Percentiles rank a stretch among this genome's conserved stretches.
Conservation (phyloP, 2,888 invertebrate species). For the Mythimna ferrago region DNA sequence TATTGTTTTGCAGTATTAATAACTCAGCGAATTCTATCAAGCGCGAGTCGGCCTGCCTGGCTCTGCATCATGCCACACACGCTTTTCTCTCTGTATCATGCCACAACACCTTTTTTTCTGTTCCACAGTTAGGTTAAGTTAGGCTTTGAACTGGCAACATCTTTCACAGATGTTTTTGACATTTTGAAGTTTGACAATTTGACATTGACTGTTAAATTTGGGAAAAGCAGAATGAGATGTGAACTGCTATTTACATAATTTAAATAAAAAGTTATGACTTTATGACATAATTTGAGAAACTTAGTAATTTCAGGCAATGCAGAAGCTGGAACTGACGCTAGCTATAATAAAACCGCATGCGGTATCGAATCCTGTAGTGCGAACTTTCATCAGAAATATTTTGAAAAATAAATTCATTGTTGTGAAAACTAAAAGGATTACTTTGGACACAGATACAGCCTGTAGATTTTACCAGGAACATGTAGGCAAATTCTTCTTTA, state of each 20-base stretch:
- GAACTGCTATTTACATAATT: background rate
- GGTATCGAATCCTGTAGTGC: conserved; percentile 93
- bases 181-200: background rate
- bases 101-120: too few relatives aligned
- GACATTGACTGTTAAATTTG: background rate
- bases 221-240: conserved; percentile 7
- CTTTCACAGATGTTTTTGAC: conserved; percentile 33
- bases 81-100: too few relatives aligned
- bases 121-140: too few relatives aligned
- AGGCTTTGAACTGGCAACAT: conserved; percentile 23
- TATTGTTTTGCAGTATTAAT: too few relatives aligned
- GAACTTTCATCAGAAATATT: conserved; percentile 92
- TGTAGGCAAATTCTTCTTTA: conserved; percentile 95
- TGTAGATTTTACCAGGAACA: conserved; percentile 96
- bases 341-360: conserved; percentile 97
- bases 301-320: conserved; percentile 70
- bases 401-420: conserved; percentile 94
- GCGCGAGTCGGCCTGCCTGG: too few relatives aligned
- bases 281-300: conserved; percentile 61
- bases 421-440: conserved; percentile 92
- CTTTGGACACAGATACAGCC: conserved; percentile 92
- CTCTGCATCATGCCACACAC: too few relatives aligned
- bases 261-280: conserved; percentile 56
- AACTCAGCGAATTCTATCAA: too few relatives aligned
- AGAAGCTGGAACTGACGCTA: conserved; percentile 93